A percentile compares a stretch with the other conserved stretches of the same genome.
phyloP scores from a whole-genome alignment of 2,113 vertebrate genomes.

The Semnornis frantzii region DNA sequence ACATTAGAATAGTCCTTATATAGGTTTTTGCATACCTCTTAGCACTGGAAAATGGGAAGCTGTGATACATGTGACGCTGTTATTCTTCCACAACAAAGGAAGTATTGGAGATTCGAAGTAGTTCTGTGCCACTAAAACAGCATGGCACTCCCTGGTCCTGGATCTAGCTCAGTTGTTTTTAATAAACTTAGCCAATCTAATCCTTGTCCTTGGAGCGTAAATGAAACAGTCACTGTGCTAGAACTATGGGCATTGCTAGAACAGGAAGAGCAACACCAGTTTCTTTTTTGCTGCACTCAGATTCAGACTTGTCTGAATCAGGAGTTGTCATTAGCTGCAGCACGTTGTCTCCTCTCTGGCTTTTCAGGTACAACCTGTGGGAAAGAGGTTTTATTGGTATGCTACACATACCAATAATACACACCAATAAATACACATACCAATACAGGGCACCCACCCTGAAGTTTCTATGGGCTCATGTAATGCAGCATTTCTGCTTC shows the following conservation, averaged over 20 bases:
- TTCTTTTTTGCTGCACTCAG: neutral
- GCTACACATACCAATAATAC: too few species aligned
- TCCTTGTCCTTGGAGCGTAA: neutral
- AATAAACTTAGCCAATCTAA: neutral
- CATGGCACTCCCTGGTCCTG: neutral
- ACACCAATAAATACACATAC: too few species aligned
- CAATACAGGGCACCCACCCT: rapidly evolving
- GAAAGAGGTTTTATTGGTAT: neutral
- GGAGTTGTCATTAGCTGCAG: neutral
- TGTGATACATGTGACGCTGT: neutral
- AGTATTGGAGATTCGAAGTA: neutral
- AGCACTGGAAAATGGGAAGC: neutral
- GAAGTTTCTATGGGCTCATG: neutral
- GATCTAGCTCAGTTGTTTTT: neutral
- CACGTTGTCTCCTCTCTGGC: neutral
- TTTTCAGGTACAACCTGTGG: neutral
- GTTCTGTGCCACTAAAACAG: neutral
- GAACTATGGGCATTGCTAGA: neutral
- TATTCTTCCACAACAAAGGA: neutral
- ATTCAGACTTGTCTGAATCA: neutral
- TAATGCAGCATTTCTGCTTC: neutral
- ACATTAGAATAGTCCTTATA: neutral
- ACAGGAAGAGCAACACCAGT: neutral
- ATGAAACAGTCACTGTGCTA: neutral
- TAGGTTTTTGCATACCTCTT: neutral